Evolutionary conservation across 2,888 invertebrate species (phyloP).

Genomic region (Octonoba sinensis): DNA sequence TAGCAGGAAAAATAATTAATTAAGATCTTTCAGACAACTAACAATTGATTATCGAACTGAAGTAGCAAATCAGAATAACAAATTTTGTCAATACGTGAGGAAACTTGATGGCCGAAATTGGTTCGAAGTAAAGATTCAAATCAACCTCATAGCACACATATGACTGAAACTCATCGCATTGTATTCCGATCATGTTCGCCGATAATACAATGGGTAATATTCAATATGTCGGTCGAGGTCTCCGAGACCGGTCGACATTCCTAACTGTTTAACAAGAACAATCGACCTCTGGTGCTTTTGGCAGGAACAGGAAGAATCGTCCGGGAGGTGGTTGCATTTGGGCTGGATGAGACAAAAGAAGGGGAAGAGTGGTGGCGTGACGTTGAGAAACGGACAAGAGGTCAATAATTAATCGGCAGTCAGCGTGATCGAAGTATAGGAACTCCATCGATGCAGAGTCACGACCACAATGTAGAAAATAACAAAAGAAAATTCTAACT

Average conservation of each 20-base stretch:
- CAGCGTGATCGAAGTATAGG: conserved; percentile 54
- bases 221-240: conserved; percentile 39
- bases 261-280: conserved; percentile 39
- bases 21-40: too few relatives aligned
- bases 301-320: conserved; percentile 28
- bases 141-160: too few relatives aligned
- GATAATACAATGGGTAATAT: conserved; percentile 44
- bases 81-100: too few relatives aligned
- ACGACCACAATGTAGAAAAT: conserved; percentile 28
- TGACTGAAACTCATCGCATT: neutral
- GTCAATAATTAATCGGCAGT: conserved; percentile 37
- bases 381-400: conserved; percentile 15
- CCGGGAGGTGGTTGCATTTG: neutral
- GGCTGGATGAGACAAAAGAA: neutral
- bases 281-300: conserved; percentile 14
- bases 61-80: too few relatives aligned
- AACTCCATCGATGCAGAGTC: conserved; percentile 32
- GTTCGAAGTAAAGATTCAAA: too few relatives aligned
- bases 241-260: conserved; percentile 11
- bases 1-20: too few relatives aligned
- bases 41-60: too few relatives aligned
- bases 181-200: conserved; percentile 28
- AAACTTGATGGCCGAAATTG: conserved; percentile 10
- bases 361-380: too few relatives aligned
- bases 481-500: conserved; percentile 6